Evolutionary conservation across 2,797 vertebrate species (phyloP).

Genomic region (Muscicapa comitata): DNA sequence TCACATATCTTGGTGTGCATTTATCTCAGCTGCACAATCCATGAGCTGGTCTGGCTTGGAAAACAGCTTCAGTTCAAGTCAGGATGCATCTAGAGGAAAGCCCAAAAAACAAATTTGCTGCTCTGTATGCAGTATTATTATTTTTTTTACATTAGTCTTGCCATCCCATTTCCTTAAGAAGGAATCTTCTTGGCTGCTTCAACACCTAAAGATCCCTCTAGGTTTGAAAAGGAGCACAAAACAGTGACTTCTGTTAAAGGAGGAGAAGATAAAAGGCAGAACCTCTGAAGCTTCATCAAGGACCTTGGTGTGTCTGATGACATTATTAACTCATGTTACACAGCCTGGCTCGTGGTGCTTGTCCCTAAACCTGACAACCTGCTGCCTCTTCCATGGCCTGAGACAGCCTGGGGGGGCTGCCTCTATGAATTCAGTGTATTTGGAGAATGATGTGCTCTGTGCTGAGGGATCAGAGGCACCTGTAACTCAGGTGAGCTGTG

Average conservation of each 20-base stretch:
- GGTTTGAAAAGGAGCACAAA: background rate
- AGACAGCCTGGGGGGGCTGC: background rate
- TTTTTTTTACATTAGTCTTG: background rate
- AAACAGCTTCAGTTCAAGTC: background rate
- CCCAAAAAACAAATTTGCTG: background rate
- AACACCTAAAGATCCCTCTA: background rate
- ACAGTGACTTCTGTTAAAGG: background rate
- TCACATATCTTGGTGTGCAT: fast-evolving
- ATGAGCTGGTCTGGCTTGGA: background rate
- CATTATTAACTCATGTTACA: background rate
- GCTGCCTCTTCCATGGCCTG: background rate
- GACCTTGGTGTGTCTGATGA: background rate
- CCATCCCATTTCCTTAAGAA: background rate
- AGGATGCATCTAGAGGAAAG: background rate
- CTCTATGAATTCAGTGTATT: background rate
- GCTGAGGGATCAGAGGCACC: background rate
- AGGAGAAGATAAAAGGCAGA: background rate
- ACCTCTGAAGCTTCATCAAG: background rate
- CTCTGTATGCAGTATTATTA: background rate
- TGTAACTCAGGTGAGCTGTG: background rate
- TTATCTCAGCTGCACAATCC: background rate
- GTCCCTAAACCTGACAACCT: background rate
- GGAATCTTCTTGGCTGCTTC: background rate
- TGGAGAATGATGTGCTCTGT: background rate
- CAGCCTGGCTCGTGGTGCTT: background rate